phyloP scores from a whole-genome alignment of 2,797 vertebrate species.

The Petrocephalus sullivani region DNA sequence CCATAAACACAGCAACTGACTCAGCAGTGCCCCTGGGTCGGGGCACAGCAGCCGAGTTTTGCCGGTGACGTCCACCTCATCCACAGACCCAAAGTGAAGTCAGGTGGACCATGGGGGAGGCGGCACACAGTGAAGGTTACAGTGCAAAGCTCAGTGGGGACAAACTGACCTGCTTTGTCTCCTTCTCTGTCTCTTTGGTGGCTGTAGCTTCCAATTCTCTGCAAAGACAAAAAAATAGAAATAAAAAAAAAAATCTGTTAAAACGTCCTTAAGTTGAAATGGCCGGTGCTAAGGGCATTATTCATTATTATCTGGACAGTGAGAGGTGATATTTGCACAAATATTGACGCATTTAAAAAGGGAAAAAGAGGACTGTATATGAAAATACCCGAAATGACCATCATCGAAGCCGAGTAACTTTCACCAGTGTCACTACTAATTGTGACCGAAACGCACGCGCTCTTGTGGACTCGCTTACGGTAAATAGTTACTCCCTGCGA shows the following conservation, averaged over 20 bases:
- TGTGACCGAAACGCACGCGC: neutral
- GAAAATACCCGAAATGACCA: neutral
- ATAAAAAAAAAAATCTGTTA: constrained; percentile 10
- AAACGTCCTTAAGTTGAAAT: neutral
- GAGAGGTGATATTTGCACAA: neutral
- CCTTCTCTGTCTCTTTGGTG: constrained; percentile 94
- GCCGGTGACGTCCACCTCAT: constrained; percentile 26
- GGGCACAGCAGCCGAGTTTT: constrained; percentile 60
- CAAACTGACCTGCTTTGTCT: constrained; percentile 82
- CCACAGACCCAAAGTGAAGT: constrained; percentile 14
- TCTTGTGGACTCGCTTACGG: neutral
- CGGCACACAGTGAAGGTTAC: neutral
- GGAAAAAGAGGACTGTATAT: neutral
- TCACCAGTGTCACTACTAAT: neutral
- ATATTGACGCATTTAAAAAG: neutral
- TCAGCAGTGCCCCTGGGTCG: constrained; percentile 67
- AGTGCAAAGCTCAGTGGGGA: neutral
- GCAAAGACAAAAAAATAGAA: constrained; percentile 42
- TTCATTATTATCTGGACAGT: neutral
- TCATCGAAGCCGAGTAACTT: neutral
- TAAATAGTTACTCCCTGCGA: neutral
- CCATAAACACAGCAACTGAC: constrained; percentile 40
- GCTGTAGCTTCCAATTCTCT: constrained; percentile 97
- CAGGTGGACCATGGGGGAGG: constrained; percentile 25
- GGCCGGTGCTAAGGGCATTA: neutral